Base-by-base conservation (phyloP, 2,113 vertebrate genomes). In the Menura novaehollandiae region DNA sequence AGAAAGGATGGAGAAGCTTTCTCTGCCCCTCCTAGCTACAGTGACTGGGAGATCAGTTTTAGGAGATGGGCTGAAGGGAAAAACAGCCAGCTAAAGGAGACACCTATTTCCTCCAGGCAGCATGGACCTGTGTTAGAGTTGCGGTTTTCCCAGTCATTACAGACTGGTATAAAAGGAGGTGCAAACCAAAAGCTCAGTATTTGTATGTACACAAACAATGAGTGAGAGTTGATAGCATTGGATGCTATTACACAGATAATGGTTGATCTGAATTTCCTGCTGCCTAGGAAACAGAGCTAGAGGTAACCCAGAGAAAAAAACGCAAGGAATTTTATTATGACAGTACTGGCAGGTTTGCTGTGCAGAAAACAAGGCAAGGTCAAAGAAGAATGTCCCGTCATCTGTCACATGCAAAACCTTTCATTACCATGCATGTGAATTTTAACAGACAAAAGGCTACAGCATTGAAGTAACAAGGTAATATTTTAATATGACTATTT, bases 11-110 rank as follows among this genome's bases (percentile, higher is more conserved):
- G 37, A 15, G 22, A 90, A 62, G 27, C 21, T 53, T 60, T 51
- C 35, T 58, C 64, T 89, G 52, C 7, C n/a, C 56, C 46, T 79
- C 75, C 23, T 18, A 72, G 69, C 9, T 20, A 23, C 52, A 47
- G 7, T 67, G 35, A 43, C 16, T 56, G 10, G 18, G 47, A 89
- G 21, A 82, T 64, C 16, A 59, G 52, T 28, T 84, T 78, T 68
- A 67, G 44, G 33, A 89, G 24, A 43, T 52, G 7, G 13, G 35
- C 2, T 0, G 0, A 75, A 52, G 8, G 16, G 19, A 62, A 76
- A 59, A 84, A 18, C 3, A 74, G 19, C 3, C 32, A 63, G 19
- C 20, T 76, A 33, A 68, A 73, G 19, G 59, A 33, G 33, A 35
- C 11, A 74, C 6, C 8, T 33, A 37, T 60, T 66, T 81, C 60